Conservation (phyloP, 2,888 invertebrate species). For the Sisyra terminalis region DNA sequence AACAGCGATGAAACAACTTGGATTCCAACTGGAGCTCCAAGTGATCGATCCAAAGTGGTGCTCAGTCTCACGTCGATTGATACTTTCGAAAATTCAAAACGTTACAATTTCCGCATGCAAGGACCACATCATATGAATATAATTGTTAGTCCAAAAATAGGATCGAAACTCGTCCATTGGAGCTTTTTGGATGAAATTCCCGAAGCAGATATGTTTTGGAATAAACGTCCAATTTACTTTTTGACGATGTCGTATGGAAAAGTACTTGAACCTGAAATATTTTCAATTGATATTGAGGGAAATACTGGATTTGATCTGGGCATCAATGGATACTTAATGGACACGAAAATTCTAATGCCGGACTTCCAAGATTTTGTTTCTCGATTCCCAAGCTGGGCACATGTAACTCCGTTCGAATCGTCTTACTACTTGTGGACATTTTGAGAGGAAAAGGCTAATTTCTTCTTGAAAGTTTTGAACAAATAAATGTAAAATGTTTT, state of each 20-base stretch:
- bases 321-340: constrained; percentile 11
- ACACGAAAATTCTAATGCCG: constrained; percentile 25
- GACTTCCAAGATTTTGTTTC: constrained; percentile 27
- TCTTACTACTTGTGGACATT: constrained; percentile 24
- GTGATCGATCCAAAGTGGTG: neutral
- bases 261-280: too few species aligned
- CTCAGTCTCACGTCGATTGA: neutral
- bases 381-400: constrained; percentile 35
- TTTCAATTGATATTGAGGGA: too few species aligned
- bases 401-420: constrained; percentile 31
- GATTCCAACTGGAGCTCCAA: constrained; percentile 16
- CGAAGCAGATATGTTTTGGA: constrained; percentile 12
- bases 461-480: too few species aligned
- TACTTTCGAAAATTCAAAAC: neutral
- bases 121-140: constrained; percentile 48
- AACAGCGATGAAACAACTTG: constrained; percentile 20
- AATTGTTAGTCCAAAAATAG: constrained; percentile 37
- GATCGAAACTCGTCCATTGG: constrained; percentile 33
- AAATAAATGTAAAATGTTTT: too few species aligned
- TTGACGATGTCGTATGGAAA: constrained; percentile 12
- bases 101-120: constrained; percentile 15
- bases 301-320: too few species aligned
- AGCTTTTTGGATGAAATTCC: constrained; percentile 28
- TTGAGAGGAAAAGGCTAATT: constrained; percentile 10
- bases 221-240: constrained; percentile 18